Evolutionary conservation across 2,888 invertebrate genomes (phyloP), one percentile per base, ranked within the genome.

Genomic region (Drosophila pullipes): DNA sequence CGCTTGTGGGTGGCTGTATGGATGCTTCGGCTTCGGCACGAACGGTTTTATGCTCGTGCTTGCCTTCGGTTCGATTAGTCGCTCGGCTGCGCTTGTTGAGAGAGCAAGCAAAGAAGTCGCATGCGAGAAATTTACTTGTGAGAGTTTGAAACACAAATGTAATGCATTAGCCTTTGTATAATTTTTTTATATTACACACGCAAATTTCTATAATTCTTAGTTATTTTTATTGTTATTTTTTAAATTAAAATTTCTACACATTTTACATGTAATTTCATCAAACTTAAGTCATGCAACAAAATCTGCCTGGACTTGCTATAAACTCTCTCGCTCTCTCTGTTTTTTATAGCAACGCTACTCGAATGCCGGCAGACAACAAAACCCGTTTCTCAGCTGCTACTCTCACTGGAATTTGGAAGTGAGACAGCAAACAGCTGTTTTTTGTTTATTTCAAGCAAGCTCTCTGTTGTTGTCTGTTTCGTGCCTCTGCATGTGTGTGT

Each of bases 381-480:
- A 64, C 63, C 53, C 33, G 67, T 70, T 74, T 66, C 74, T 66
- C 68, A 77, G 76, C 66, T 67, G 73, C 69, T 73, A 25, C 63
- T 61, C 84, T 76, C 77, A 74, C 65, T 79, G 76, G 83, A 83
- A 76, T 54, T 54, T 76, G 70, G 64, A 68, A 61, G 57, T 55
- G 74, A 31, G 61, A 62, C 57, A 25, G 35, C 18, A 16, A 82
- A 90, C 88, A 88, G 88, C 88, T 88, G 88, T 81, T 86, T 84
- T 89, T 88, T 90, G 90, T 88, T 88, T 88, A 88, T 88, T 89
- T 73, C 85, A 81, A 74, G 81, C 81, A 81, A 74, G 69, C 70
- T 86, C 89, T 81, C 89, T 76, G 70, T 74, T 80, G 64, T 72
- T 84, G 75, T 74, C 74, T 65, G 77, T 54, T 52, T 39, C 18